Evolutionary conservation across 2,113 vertebrate genomes (phyloP), one percentile per base, ranked within the genome.

Genomic region (Cathartes aura): DNA sequence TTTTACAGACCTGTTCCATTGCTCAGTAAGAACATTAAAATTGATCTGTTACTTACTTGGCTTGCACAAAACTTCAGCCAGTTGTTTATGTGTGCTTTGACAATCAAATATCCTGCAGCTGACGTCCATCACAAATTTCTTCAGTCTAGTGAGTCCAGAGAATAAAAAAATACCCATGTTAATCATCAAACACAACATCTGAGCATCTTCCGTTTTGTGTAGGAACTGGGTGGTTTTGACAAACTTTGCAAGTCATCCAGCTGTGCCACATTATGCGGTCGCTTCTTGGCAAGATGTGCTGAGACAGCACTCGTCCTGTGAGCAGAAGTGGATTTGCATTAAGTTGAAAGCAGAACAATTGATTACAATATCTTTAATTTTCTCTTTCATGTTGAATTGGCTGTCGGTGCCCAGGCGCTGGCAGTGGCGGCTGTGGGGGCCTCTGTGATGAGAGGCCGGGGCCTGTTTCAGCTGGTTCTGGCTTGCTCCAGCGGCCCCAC

Each of bases 1-100:
- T 83, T 93, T 92, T 73, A 45, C 40, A 72, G 53, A 38, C 30
- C 52, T 18, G 5, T 81, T 93, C n/a, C 36, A 17, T 15, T 82
- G 68, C n/a, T 59, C 50, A 52, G 23, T 22, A 34, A 73, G 90
- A 92, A 48, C 27, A 48, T 91, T 16, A 32, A 86, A 52, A 70
- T 83, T 11, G 24, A 40, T 80, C 52, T 34, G 40, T 32, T 88
- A 17, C 7, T 79, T 60, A 22, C 12, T 36, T 78, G 27, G 9
- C 50, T 79, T 63, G 64, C 38, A 79, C 34, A 36, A 79, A 72
- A 58, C 63, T 75, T 90, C 6, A 87, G 26, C 52, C n/a, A 55
- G 23, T 50, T 2, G 0, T 23, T 68, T 63, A 1, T 2, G 20
- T 0, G 1, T 67, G 43, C 34, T 75, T 60, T 76, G 59, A 47